phyloP scores from a whole-genome alignment of 2,888 invertebrate species.

The Tanypteryx hageni region DNA sequence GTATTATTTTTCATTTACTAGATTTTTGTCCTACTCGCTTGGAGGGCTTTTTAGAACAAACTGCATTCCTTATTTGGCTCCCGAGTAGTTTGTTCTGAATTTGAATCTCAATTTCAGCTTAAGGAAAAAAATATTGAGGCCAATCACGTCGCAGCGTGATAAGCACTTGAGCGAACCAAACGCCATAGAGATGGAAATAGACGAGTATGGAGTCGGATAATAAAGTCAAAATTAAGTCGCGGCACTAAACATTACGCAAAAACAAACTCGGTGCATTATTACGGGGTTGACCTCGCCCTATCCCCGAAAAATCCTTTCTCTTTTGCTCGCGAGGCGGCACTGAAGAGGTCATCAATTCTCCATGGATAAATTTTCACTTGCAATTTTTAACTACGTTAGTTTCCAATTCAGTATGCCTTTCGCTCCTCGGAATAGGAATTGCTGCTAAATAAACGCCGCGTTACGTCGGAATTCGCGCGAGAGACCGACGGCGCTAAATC shows the following conservation, averaged over 20 bases:
- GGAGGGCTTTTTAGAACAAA: too few relatives aligned
- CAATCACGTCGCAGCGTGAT: too few relatives aligned
- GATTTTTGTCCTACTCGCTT: too few relatives aligned
- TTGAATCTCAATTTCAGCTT: too few relatives aligned
- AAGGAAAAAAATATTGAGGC: too few relatives aligned
- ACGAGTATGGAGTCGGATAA: not conserved
- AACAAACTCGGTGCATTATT: not conserved
- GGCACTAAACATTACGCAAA: not conserved
- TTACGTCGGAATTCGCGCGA: not conserved
- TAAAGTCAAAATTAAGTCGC: not conserved
- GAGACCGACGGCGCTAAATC: not conserved
- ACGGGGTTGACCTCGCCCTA: not conserved
- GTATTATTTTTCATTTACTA: too few relatives aligned
- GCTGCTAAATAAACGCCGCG: not conserved
- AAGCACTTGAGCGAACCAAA: too few relatives aligned
- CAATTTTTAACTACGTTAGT: not conserved
- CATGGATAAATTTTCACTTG: not conserved
- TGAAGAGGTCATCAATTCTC: not conserved
- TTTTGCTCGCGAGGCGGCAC: not conserved
- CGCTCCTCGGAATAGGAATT: not conserved
- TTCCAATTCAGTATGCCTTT: not conserved
- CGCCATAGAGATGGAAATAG: too few relatives aligned
- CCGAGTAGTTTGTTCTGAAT: too few relatives aligned
- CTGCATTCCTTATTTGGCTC: too few relatives aligned
- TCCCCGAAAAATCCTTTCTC: slow-evolving; percentile 13